These are phyloP conservation scores for Ceuthmochares aereus DNA, from an alignment of 2,113 vertebrate species.

Conservation along the genomic window DNA sequence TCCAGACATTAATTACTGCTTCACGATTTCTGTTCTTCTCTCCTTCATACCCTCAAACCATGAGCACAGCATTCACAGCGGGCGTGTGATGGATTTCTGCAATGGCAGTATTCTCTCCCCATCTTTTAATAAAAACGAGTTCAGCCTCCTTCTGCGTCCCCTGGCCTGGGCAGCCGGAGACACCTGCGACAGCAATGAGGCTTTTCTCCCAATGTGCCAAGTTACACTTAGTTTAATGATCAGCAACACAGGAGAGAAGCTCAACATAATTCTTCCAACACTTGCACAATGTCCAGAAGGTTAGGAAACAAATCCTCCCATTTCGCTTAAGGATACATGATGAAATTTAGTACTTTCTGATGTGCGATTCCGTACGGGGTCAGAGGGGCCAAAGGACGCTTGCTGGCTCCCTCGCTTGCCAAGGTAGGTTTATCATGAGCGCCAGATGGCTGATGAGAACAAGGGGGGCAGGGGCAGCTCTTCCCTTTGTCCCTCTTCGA, in stretches of 20 bases:
- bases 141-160: not conserved
- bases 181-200: not conserved
- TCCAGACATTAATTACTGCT: not conserved
- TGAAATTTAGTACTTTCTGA: not conserved
- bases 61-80: rapidly evolving
- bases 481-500: not conserved
- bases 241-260: not conserved
- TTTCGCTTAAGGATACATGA: not conserved
- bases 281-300: not conserved
- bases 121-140: not conserved
- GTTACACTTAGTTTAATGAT: not conserved
- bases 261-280: not conserved
- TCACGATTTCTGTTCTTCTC: not conserved
- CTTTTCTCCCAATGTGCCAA: not conserved
- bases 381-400: not conserved
- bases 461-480: rapidly evolving
- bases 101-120: not conserved
- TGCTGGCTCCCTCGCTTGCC: not conserved
- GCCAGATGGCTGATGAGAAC: rapidly evolving
- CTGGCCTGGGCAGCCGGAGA: not conserved
- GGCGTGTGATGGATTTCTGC: not conserved
- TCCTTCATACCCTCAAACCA: not conserved
- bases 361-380: not conserved
- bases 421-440: not conserved
- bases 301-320: not conserved